phyloP scores from a whole-genome alignment of 2,888 invertebrate species.

The Phlogophora meticulosa region DNA sequence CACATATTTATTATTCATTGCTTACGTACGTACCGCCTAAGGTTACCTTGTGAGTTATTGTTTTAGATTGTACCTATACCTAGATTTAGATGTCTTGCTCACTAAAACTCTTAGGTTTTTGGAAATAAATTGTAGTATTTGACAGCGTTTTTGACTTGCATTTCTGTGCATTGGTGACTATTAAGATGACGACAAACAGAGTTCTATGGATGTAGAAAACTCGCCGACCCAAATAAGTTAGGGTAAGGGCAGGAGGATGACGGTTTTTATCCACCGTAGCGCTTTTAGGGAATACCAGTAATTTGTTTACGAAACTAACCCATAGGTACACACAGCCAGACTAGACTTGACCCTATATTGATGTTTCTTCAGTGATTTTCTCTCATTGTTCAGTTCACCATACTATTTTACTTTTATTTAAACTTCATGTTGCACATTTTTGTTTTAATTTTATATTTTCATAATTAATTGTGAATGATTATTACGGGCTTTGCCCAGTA shows the following conservation, averaged over 20 bases:
- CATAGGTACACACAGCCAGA: neutral
- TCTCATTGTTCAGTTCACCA: neutral
- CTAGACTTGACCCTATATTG: neutral
- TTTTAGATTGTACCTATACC: neutral
- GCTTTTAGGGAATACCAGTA: neutral
- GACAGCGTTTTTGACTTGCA: no score
- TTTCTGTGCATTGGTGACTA: no score
- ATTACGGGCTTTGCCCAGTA: neutral
- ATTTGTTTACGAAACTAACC: neutral
- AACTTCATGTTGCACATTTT: conserved; percentile 2
- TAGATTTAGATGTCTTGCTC: neutral
- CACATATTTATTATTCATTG: conserved; percentile 10
- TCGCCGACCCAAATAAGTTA: no score
- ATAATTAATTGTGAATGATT: neutral
- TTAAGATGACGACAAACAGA: no score
- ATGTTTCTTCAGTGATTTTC: neutral
- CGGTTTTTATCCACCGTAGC: no score
- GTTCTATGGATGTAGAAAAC: no score
- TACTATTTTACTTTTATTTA: neutral
- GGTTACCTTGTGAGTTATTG: neutral
- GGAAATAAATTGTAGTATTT: no score
- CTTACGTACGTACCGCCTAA: neutral
- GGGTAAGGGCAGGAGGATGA: no score
- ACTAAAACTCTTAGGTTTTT: neutral
- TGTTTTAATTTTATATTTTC: conserved; percentile 1